These are phyloP conservation scores for Scotopteryx bipunctaria DNA, from an alignment of 2,888 invertebrate species.

Conservation along the genomic window DNA sequence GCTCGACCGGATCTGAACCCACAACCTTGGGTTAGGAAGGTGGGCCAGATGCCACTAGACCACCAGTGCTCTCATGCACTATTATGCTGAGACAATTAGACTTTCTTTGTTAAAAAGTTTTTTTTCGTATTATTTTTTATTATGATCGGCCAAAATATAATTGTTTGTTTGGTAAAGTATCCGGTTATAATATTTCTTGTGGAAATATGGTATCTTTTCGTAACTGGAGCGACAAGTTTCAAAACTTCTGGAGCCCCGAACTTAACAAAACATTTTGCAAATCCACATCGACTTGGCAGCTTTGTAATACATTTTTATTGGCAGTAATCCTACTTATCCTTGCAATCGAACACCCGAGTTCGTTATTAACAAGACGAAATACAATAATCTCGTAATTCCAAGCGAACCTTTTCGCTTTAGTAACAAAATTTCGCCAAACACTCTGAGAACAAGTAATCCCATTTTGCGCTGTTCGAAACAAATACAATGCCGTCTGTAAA, in stretches of 20 bases:
- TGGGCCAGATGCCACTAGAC: too few relatives aligned
- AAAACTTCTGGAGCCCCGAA: constrained; percentile 21
- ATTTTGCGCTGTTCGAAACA: constrained; percentile 49
- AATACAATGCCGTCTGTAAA: constrained; percentile 44
- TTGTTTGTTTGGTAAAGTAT: not conserved
- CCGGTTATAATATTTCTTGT: not conserved
- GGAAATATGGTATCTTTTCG: constrained; percentile 5
- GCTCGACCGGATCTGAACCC: too few relatives aligned
- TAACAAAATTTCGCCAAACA: constrained; percentile 50
- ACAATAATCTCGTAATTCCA: constrained; percentile 51
- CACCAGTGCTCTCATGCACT: too few relatives aligned
- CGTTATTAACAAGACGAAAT: constrained; percentile 43
- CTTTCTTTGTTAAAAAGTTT: not conserved
- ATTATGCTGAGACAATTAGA: constrained; percentile 11
- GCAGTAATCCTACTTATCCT: constrained; percentile 44
- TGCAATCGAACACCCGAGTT: constrained; percentile 46
- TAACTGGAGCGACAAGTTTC: constrained; percentile 13
- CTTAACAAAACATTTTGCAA: constrained; percentile 36
- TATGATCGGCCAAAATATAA: not conserved
- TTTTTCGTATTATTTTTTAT: not conserved
- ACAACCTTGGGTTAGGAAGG: too few relatives aligned
- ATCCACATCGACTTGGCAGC: constrained; percentile 37
- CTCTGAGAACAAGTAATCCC: constrained; percentile 51
- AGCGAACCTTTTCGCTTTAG: constrained; percentile 44
- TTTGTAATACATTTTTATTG: constrained; percentile 46